Evolutionary conservation across 2,888 invertebrate genomes (phyloP), one percentile per base, ranked within the genome.

Genomic region (Spilosoma lubricipeda): DNA sequence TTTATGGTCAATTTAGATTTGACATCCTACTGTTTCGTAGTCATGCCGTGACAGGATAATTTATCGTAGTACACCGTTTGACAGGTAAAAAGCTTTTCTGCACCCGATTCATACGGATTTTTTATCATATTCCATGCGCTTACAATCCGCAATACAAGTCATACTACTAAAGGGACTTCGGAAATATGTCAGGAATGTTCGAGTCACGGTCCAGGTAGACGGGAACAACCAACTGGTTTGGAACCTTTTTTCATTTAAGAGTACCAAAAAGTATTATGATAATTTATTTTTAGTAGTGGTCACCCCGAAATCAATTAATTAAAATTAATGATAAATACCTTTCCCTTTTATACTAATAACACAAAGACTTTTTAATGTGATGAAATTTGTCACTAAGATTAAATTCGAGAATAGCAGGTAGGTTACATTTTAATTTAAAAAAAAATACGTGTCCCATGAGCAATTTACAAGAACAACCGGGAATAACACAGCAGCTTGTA

Each of bases 131-230:
- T 80, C 79, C 67, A 79, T 78, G 64, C 74, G 74, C 67, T 64
- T n/a, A 76, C 79, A 77, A 66, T 80, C 76, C 63, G 72, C 71
- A 77, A 71, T 73, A 70, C 74, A 69, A 77, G 70, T 78, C 45
- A 71, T 77, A 68, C 66, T 27, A 69, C 75, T 75, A 76, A 83
- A 85, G 75, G 78, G 73, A 67, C 82, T 74, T 80, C 69, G 76
- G 71, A 87, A 82, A 82, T 84, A 89, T 88, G 81, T 80, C 72
- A 78, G 84, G 89, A 89, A 89, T 89, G 85, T 76, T 70, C 84
- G 73, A 82, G 79, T 85, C 82, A 85, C 72, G 81, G 80, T 73
- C 82, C 89, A 89, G 88, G 89, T 89, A 89, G 84, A 85, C 75
- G 83, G 82, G 82, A 75, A 80, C 72, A 72, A 77, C 52, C 48